These are phyloP conservation scores for Nematopogon swammerdamellus DNA, from an alignment of 2,888 invertebrate genomes.

Conservation along the genomic window DNA sequence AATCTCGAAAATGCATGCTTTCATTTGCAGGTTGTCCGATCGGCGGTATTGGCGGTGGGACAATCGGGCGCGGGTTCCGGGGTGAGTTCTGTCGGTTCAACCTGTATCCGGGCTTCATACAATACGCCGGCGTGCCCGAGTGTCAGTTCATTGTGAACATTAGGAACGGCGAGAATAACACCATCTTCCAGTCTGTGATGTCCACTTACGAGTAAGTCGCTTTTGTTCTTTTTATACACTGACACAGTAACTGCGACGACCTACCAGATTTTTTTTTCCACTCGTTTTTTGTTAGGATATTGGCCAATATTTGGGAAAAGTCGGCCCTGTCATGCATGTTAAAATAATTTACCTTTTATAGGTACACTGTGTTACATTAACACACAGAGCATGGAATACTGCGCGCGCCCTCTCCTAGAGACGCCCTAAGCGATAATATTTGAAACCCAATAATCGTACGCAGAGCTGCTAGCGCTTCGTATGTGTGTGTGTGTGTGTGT, in stretches of 20 bases:
- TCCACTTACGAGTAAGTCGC: conserved; percentile 69
- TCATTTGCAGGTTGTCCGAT: conserved; percentile 56
- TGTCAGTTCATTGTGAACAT: conserved; percentile 92
- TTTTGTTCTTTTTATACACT: too few relatives aligned
- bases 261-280: not conserved
- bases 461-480: too few relatives aligned
- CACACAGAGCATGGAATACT: too few relatives aligned
- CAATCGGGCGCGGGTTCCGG: conserved; percentile 87
- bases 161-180: conserved; percentile 61
- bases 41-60: conserved; percentile 54
- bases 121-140: conserved; percentile 77
- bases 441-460: too few relatives aligned
- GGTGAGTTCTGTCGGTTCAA: conserved; percentile 94
- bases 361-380: too few relatives aligned
- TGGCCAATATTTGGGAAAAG: too few relatives aligned
- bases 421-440: too few relatives aligned
- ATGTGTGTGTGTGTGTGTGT: too few relatives aligned
- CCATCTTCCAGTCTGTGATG: conserved; percentile 75
- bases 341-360: too few relatives aligned
- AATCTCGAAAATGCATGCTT: not conserved
- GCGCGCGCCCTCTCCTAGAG: too few relatives aligned
- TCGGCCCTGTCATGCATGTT: too few relatives aligned
- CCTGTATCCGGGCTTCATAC: conserved; percentile 84
- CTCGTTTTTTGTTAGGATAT: not conserved
- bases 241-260: too few relatives aligned